A percentile compares a stretch with the other conserved stretches of the same genome.
Conservation (phyloP, 2,113 vertebrate species). For the Capricornis sumatraensis region DNA sequence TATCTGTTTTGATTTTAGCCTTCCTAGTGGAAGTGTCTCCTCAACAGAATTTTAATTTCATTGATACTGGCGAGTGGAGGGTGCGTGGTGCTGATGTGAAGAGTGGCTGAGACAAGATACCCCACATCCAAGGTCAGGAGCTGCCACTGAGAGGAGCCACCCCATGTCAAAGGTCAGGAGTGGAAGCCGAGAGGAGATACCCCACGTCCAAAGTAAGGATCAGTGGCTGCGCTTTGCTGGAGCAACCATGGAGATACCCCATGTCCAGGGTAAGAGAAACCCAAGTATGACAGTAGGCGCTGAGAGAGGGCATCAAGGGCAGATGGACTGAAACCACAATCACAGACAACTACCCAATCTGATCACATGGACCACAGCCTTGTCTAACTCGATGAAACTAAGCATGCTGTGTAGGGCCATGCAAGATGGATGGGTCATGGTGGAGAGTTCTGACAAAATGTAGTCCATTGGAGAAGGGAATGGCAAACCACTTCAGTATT, state of each 20-base stretch:
- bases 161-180: background rate
- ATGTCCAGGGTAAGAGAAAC: background rate
- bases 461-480: background rate
- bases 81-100: fast-evolving
- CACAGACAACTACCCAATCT: background rate
- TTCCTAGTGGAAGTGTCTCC: background rate
- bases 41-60: background rate
- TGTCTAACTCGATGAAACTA: background rate
- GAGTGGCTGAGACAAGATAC: fast-evolving
- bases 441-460: background rate
- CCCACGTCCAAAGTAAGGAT: background rate
- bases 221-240: background rate
- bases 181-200: background rate
- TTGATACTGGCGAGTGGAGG: fast-evolving
- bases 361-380: background rate
- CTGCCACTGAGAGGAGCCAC: fast-evolving
- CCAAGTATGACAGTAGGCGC: background rate
- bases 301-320: background rate
- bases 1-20: background rate
- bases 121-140: background rate
- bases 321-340: background rate
- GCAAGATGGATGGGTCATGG: background rate
- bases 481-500: background rate
- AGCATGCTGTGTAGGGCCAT: background rate
- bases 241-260: background rate